Evolutionary conservation across 2,797 vertebrate species (phyloP).

Genomic region (Myotis myotis): DNA sequence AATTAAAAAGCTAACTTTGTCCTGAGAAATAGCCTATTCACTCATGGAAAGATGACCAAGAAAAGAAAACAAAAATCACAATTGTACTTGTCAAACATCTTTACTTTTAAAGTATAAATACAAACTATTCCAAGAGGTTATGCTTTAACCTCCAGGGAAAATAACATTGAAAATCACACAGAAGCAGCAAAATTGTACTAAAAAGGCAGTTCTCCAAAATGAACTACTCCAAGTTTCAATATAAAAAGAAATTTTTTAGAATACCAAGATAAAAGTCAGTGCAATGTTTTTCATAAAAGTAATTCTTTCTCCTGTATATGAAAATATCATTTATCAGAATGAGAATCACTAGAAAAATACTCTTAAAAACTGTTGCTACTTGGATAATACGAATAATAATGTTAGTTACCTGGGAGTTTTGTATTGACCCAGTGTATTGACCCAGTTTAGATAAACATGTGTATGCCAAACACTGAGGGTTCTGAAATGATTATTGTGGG

Average conservation of each 20-base stretch:
- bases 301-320: not conserved
- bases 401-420: not conserved
- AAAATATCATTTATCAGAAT: conserved; percentile 26
- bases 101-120: not conserved
- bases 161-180: not conserved
- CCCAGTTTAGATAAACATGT: not conserved
- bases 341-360: not conserved
- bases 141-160: not conserved
- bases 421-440: not conserved
- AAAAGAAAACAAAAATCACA: not conserved
- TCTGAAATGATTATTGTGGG: not conserved
- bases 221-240: not conserved
- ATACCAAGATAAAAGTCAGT: not conserved
- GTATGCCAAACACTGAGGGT: not conserved
- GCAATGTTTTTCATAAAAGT: not conserved
- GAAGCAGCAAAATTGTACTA: not conserved
- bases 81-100: not conserved
- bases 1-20: not conserved
- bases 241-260: conserved; percentile 7
- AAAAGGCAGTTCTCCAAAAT: not conserved
- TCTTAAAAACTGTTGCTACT: not conserved
- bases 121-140: not conserved
- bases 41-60: not conserved
- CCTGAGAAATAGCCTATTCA: not conserved
- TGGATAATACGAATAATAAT: not conserved